Evolutionary conservation across 2,888 invertebrate species (phyloP).

Genomic region (Agriotes lineatus): DNA sequence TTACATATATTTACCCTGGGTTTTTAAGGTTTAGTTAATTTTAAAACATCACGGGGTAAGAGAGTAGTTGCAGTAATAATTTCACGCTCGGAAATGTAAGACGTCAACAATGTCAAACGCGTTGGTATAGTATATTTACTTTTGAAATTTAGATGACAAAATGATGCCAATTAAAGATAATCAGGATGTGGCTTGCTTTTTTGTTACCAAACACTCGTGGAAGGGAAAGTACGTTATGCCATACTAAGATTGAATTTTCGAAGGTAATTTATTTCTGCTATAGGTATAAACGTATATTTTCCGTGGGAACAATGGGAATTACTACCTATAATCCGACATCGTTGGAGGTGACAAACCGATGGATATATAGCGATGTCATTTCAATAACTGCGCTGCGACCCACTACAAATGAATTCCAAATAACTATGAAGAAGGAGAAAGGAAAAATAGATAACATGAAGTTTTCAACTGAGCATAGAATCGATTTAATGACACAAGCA

Average conservation of each 20-base stretch:
- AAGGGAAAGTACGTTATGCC: conserved; percentile 86
- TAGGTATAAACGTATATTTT: conserved; percentile 96
- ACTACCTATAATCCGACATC: conserved; percentile 96
- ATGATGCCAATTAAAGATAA: conserved; percentile 91
- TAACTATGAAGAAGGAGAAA: conserved; percentile 85
- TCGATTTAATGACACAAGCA: conserved; percentile 92
- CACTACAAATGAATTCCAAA: conserved; percentile 77
- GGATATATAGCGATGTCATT: conserved; percentile 87
- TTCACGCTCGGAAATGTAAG: conserved; percentile 5
- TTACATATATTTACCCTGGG: neutral
- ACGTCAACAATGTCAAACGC: conserved; percentile 16
- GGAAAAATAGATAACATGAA: conserved; percentile 94
- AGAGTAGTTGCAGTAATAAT: neutral
- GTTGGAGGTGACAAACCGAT: conserved; percentile 93
- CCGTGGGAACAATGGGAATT: conserved; percentile 94
- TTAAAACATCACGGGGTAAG: neutral
- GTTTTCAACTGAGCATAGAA: conserved; percentile 95
- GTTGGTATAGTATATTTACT: conserved; percentile 8
- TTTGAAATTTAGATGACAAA: conserved; percentile 59
- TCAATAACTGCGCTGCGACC: conserved; percentile 65
- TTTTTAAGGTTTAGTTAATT: neutral
- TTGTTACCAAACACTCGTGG: conserved; percentile 98
- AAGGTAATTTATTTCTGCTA: conserved; percentile 37
- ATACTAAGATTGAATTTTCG: conserved; percentile 37
- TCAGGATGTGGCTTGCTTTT: conserved; percentile 95